Evolutionary conservation across 1,140 invertebrate species (phyloP).

Genomic region (Drosophila eugracilis): DNA sequence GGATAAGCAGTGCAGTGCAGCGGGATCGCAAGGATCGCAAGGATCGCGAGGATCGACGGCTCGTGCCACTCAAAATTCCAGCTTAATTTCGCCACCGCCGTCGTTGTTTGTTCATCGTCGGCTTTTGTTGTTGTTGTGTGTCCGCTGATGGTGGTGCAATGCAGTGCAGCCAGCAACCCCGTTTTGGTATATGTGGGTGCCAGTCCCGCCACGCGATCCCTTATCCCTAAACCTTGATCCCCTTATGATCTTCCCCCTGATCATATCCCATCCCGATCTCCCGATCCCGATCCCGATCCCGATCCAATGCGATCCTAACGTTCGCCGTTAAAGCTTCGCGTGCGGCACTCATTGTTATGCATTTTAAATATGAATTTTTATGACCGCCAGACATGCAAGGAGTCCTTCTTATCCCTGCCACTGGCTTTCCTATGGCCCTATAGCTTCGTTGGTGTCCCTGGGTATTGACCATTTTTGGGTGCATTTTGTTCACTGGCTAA

Average conservation of each 20-base stretch:
- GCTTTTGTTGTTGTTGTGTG: constrained; percentile 34
- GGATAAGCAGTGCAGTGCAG: constrained; percentile 63
- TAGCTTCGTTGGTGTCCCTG: constrained; percentile 42
- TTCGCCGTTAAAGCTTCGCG: constrained; percentile 59
- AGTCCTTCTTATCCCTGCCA: not conserved
- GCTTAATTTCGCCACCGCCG: constrained; percentile 61
- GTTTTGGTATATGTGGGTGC: constrained; percentile 58
- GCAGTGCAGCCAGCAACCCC: not conserved
- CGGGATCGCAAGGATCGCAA: constrained; percentile 14
- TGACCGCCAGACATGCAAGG: constrained; percentile 60
- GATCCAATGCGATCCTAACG: constrained; percentile 32
- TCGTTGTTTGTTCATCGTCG: constrained; percentile 12
- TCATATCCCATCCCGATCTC: not conserved
- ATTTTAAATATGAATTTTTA: constrained; percentile 81
- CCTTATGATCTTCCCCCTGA: constrained; percentile 10
- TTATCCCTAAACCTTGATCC: constrained; percentile 27
- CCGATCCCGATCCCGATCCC: no score
- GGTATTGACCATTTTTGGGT: constrained; percentile 12
- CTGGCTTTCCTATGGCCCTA: not conserved
- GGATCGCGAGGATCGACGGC: constrained; percentile 21
- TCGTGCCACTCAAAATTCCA: constrained; percentile 70
- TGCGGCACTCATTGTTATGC: constrained; percentile 79
- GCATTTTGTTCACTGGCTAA: constrained; percentile 56
- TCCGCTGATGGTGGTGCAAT: not conserved
- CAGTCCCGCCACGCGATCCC: constrained; percentile 15